Base-by-base conservation (phyloP, 2,888 invertebrate genomes). In the Allacma fusca region DNA sequence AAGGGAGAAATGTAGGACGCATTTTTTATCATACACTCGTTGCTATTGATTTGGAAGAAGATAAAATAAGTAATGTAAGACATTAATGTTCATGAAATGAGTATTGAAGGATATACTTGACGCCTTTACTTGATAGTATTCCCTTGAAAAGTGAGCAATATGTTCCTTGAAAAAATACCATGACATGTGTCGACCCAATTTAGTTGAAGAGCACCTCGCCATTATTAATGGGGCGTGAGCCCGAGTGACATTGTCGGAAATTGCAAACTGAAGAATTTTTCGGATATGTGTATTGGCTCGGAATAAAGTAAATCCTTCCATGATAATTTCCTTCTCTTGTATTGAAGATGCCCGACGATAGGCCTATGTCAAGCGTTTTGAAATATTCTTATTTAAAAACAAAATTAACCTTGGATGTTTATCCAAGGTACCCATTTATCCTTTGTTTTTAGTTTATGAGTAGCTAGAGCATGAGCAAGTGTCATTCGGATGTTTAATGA, bases 151-250 rank as follows among this genome's bases (percentile, higher is more conserved):
- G 29, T 72, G 62, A 34, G 57, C 21, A 1, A 34, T 12, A 29
- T 72, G 72, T 16, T 72, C 72, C 34, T 72, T 72, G 62, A 72
- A 72, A 23, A 72, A 72, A 34, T 72, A 72, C 72, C 72, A 72
- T n/a, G 34, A 13, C 62, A 72, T 62, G n/a, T 72, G 59, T 62
- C 62, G 19, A 28, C 72, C 72, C 21, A 72, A 59, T n/a, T 72
- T 72, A 28, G 72, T 72, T n/a, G 9, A 2, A 2, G 62, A 12
- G 7, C 50, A 50, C 9, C 24, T 62, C 1, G 57, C 7, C 72
- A 72, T 72, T 16, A 72, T 72, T n/a, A 57, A 1, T 1, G 29
- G 26, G 0, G 72, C 34, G 13, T 72, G 72, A 21, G 29, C 12
- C 16, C 29, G 16, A 5, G 29, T 21, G 21, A 72, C 62, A 16